Base-by-base conservation (phyloP, 2,113 vertebrate species). In the Pimephales promelas region DNA sequence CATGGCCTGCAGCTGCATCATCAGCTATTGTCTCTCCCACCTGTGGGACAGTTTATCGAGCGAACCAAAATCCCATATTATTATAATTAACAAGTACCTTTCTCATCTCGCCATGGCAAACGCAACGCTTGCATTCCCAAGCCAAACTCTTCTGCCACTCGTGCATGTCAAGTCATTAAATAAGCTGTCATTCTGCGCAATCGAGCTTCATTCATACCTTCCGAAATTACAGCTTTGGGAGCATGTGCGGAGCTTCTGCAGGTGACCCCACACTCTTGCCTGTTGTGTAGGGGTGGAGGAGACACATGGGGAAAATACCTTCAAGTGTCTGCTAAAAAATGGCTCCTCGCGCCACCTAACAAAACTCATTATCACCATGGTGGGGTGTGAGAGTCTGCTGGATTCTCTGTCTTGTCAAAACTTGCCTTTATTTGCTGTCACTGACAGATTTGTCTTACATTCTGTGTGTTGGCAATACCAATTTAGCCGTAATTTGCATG, bases 31-130 rank as follows among this genome's bases (percentile, higher is more conserved):
- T 91, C 81, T 88, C 40, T 40, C 47, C 87, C 87, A 90, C 89
- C 88, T 90, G 86, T 79, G 79, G 85, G 80, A 81, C 64, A 87
- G 86, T 78, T 89, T 84, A 90, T 88, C 40, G 78, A 85, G 83
- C 64, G 34, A 74, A 54, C 80, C 66, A 83, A 87, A 85, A 85
- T 84, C 54, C 64, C 81, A 86, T 88, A 87, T 91, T 85, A 90
- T 86, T 89, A 89, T 92, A 91, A 92, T 92, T 91, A 92, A 89
- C 85, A 85, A 70, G 74, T 64, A 88, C 47, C 62, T 75, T 82
- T 88, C 79, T 81, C 36, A 64, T 22, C 82, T 82, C 71, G 40
- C 64, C 52, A 80, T 80, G 52, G 77, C 68, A 70, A 84, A 78
- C 34, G 72, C 76, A 86, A 85, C 24, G 45, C 49, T 75, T 40